Evolutionary conservation across 2,797 vertebrate species (phyloP).

Genomic region (Chelonia mydas): DNA sequence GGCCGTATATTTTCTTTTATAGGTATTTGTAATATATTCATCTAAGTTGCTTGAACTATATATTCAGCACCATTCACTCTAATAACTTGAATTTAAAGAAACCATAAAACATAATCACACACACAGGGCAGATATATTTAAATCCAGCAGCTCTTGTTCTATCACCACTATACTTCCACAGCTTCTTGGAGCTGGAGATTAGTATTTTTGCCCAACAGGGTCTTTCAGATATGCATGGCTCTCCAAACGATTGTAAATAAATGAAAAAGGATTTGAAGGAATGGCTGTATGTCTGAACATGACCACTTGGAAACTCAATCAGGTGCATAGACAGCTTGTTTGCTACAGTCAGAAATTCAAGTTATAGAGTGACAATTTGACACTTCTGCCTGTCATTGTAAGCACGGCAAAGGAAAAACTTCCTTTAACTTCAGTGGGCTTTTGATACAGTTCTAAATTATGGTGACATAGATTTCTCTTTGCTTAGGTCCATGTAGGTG

Average conservation of each 20-base stretch:
- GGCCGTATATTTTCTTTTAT: rapidly evolving
- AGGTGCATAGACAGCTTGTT: background rate
- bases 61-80: background rate
- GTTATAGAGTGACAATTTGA: background rate
- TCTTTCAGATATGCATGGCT: background rate
- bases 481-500: background rate
- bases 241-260: background rate
- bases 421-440: background rate
- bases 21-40: background rate
- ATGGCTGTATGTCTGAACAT: background rate
- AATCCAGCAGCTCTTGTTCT: rapidly evolving
- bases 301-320: background rate
- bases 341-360: background rate
- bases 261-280: background rate
- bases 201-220: background rate
- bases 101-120: rapidly evolving
- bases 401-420: background rate
- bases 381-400: background rate
- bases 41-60: rapidly evolving
- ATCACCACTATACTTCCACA: background rate
- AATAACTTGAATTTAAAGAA: rapidly evolving
- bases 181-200: background rate
- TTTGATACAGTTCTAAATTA: background rate
- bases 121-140: rapidly evolving
- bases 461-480: background rate